Evolutionary conservation across 2,888 invertebrate species (phyloP).

Genomic region (Nemoura dubitans): DNA sequence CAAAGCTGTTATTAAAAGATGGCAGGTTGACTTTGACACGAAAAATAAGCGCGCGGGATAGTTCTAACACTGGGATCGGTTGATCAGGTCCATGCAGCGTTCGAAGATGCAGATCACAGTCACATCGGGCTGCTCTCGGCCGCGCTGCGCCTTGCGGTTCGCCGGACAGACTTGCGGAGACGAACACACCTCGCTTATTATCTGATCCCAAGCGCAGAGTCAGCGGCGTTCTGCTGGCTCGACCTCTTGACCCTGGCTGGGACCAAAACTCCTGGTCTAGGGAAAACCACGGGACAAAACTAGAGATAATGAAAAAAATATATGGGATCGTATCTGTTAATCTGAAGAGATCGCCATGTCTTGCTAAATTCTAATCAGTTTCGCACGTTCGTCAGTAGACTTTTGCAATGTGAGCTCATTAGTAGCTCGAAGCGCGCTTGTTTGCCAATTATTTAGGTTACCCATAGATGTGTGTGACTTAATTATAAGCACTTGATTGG

Average conservation of each 20-base stretch:
- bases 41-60: slow-evolving; percentile 7
- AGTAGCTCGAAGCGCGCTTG: not conserved
- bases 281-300: not conserved
- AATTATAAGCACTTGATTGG: slow-evolving; percentile 23
- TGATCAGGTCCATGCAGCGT: not conserved
- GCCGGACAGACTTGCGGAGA: no score
- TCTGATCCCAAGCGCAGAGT: not conserved
- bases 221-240: not conserved
- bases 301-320: not conserved
- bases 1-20: slow-evolving; percentile 12
- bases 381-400: not conserved
- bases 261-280: not conserved
- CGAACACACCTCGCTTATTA: not conserved
- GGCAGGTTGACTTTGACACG: slow-evolving; percentile 20
- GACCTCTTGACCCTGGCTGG: not conserved
- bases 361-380: not conserved
- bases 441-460: slow-evolving; percentile 28
- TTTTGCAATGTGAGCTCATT: not conserved
- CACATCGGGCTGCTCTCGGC: no score
- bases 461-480: slow-evolving; percentile 15
- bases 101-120: not conserved
- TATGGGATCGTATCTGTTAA: not conserved
- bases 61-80: not conserved
- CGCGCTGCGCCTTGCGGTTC: no score
- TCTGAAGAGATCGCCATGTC: not conserved